phyloP scores from a whole-genome alignment of 2,797 vertebrate species.

The Muscicapa striata region DNA sequence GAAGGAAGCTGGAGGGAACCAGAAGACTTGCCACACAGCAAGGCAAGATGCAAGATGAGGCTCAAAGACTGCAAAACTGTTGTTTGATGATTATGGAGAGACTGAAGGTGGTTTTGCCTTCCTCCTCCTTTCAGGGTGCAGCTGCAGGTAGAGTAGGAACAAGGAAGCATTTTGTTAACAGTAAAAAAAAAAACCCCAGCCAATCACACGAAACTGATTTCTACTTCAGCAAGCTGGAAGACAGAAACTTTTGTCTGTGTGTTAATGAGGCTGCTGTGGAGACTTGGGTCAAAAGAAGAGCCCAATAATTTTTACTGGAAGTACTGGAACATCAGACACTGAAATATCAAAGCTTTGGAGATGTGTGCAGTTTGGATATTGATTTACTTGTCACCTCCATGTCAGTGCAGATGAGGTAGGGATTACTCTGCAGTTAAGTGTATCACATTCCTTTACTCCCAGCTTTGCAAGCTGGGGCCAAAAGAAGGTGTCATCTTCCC shows the following conservation, averaged over 20 bases:
- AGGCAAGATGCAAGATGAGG: not conserved
- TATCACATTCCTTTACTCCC: not conserved
- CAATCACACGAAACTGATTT: not conserved
- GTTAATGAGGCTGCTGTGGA: not conserved
- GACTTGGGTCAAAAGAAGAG: not conserved
- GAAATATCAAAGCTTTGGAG: not conserved
- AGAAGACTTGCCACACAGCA: not conserved
- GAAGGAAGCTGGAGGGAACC: not conserved
- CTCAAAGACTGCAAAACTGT: not conserved
- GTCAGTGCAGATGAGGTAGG: not conserved
- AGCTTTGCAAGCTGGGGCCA: not conserved
- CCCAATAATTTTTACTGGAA: not conserved
- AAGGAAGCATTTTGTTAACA: not conserved
- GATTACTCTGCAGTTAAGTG: not conserved
- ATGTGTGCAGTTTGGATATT: not conserved
- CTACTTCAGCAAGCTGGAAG: not conserved
- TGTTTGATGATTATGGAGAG: not conserved
- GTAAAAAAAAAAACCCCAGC: not conserved
- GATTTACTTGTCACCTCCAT: not conserved
- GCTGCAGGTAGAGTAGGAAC: not conserved
- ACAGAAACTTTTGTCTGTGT: not conserved
- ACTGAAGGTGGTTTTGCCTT: not conserved
- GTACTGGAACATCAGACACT: not conserved
- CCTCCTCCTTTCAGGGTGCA: not conserved
- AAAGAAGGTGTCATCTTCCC: not conserved